A percentile compares a stretch with the other conserved stretches of the same genome.
Evolutionary conservation across 2,797 vertebrate species (phyloP).

Genomic region (Periparus ater): DNA sequence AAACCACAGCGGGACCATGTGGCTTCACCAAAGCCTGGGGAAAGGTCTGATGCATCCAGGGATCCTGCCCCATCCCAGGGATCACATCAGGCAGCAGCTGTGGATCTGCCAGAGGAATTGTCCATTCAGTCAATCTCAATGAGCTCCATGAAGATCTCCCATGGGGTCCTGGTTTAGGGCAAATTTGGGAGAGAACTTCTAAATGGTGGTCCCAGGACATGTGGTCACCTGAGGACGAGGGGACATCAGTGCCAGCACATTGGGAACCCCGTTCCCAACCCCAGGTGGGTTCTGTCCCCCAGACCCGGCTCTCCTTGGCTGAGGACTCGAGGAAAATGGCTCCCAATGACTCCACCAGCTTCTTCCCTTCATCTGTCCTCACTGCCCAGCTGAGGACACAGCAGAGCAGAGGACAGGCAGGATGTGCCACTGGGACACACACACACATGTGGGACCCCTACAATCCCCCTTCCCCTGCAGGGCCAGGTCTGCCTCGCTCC

Average conservation of each 20-base stretch:
- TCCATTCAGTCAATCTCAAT: conserved; percentile 59
- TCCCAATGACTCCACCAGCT: conserved; percentile 86
- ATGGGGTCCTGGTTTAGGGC: no score
- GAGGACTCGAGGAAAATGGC: conserved; percentile 88
- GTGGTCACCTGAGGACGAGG: conserved; percentile 28
- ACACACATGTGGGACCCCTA: not conserved
- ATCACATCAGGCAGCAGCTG: conserved; percentile 51
- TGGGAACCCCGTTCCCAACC: fast-evolving
- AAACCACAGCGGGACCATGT: fast-evolving
- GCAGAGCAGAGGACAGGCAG: not conserved
- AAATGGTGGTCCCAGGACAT: no score
- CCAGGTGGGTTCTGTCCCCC: fast-evolving
- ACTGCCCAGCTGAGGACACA: conserved; percentile 75
- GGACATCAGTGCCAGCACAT: not conserved
- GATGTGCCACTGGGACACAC: not conserved
- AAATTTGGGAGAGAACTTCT: no score
- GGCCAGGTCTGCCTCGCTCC: conserved; percentile 90
- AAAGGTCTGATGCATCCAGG: not conserved
- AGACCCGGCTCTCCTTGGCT: conserved; percentile 88
- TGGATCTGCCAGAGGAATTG: conserved; percentile 48
- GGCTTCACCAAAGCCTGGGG: not conserved
- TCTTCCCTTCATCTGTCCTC: conserved; percentile 86
- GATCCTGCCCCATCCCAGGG: not conserved
- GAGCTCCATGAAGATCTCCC: conserved; percentile 61
- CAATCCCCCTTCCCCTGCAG: conserved; percentile 77